A percentile compares a stretch with the other conserved stretches of the same genome.
phyloP scores from a whole-genome alignment of 1,140 invertebrate genomes.

The Macrobrachium nipponense region DNA sequence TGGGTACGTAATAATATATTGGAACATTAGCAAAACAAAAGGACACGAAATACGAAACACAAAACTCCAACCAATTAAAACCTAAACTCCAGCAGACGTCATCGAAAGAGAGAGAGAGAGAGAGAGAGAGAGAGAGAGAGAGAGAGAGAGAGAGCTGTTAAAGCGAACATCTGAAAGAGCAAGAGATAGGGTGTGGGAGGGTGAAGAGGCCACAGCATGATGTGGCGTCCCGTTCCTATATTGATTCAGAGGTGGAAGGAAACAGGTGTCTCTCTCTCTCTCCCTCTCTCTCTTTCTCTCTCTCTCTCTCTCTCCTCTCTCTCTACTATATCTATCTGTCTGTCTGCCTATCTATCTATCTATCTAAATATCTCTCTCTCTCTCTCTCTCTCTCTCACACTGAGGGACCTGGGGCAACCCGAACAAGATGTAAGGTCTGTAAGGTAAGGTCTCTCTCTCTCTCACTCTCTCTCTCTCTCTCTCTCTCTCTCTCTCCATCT shows the following conservation, averaged over 20 bases:
- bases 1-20: too few species aligned
- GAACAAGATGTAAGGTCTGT: too few species aligned
- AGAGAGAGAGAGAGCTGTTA: constrained; percentile 28
- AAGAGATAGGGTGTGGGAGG: neutral
- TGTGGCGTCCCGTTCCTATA: neutral
- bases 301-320: too few species aligned
- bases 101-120: constrained; percentile 44
- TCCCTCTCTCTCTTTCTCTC: too few species aligned
- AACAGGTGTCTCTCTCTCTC: neutral
- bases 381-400: too few species aligned
- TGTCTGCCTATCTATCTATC: too few species aligned
- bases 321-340: too few species aligned
- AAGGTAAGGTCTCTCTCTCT: too few species aligned
- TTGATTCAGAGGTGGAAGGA: neutral
- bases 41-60: neutral
- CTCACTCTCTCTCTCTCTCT: too few species aligned
- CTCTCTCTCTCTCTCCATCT: too few species aligned
- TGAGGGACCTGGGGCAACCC: too few species aligned
- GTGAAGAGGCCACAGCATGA: constrained; percentile 4
- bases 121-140: constrained; percentile 50
- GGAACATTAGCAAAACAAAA: neutral
- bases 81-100: constrained; percentile 2
- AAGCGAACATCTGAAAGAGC: constrained; percentile 6
- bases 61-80: neutral
- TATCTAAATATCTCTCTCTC: too few species aligned